These are phyloP conservation scores for Typhlomys cinereus DNA, from an alignment of 2,113 vertebrate genomes.

Conservation along the genomic window DNA sequence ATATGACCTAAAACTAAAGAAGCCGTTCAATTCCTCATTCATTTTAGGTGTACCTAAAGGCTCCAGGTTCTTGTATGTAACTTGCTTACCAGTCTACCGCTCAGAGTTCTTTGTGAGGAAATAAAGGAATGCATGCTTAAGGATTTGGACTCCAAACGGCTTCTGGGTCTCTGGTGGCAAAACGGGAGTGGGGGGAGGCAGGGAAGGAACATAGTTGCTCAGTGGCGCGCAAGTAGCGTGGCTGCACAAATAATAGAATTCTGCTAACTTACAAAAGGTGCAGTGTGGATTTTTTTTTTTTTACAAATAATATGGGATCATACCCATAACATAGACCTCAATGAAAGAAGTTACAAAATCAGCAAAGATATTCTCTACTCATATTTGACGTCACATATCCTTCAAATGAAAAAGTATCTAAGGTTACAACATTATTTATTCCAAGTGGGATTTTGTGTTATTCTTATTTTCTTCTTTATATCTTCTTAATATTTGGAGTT, in stretches of 20 bases:
- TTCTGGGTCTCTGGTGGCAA: neutral
- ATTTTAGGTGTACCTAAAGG: too few species aligned
- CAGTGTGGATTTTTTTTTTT: too few species aligned
- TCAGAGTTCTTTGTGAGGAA: neutral
- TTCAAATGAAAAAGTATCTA: too few species aligned
- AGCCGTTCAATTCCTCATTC: too few species aligned
- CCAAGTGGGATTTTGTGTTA: neutral
- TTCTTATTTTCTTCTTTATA: neutral
- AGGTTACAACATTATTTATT: too few species aligned
- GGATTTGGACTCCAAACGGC: neutral
- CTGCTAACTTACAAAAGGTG: neutral
- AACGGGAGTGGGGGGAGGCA: too few species aligned
- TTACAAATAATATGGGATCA: too few species aligned
- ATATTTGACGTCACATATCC: too few species aligned
- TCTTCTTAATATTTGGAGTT: neutral
- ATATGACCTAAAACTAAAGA: neutral
- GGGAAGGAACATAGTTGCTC: neutral
- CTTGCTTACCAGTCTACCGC: neutral
- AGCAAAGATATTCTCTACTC: too few species aligned
- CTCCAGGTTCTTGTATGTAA: too few species aligned
- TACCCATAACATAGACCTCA: too few species aligned
- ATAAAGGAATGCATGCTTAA: neutral
- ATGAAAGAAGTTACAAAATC: too few species aligned
- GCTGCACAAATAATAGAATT: neutral
- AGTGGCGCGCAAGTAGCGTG: neutral